Evolutionary conservation across 2,797 vertebrate genomes (phyloP).

Genomic region (Microtus obscurus): DNA sequence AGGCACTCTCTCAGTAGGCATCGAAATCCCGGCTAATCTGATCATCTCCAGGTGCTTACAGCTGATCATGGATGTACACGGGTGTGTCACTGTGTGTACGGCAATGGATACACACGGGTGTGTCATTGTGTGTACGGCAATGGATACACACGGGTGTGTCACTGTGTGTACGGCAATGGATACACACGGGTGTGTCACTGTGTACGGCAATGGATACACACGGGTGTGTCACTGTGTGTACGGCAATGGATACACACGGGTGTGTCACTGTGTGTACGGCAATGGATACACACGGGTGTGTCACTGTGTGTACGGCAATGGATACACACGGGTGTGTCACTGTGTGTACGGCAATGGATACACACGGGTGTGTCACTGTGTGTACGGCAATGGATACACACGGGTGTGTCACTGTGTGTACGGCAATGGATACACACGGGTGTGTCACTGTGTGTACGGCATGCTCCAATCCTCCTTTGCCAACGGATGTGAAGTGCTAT

Average conservation of each 20-base stretch:
- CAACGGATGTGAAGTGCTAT: background rate
- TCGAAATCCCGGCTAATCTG: background rate
- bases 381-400: accelerated
- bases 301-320: too few species aligned
- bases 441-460: background rate
- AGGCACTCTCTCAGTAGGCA: background rate
- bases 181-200: too few species aligned
- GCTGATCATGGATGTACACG: background rate
- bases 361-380: background rate
- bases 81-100: too few species aligned
- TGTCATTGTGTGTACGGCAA: background rate
- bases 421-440: too few species aligned
- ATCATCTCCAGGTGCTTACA: background rate
- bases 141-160: too few species aligned
- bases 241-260: too few species aligned
- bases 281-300: background rate
- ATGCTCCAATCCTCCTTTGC: background rate
- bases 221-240: too few species aligned
- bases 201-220: too few species aligned
- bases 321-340: too few species aligned
- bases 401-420: too few species aligned
- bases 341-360: too few species aligned
- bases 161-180: background rate
- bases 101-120: background rate
- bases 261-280: too few species aligned